phyloP scores from a whole-genome alignment of 2,113 vertebrate species.

The Nycticryphes semicollaris region DNA sequence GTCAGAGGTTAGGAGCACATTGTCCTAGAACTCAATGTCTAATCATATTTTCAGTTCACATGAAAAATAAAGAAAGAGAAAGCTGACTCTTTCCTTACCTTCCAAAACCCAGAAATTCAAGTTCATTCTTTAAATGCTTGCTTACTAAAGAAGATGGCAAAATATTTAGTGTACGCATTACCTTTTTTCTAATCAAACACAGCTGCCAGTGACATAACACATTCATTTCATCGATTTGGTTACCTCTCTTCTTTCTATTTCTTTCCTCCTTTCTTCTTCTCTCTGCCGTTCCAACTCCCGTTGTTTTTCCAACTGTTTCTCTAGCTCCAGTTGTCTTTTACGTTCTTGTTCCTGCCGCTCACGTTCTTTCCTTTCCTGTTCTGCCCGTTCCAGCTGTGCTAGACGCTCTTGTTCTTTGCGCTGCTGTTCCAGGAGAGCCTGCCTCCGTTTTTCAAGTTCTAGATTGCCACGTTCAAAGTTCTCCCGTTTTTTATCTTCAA shows the following conservation, averaged over 20 bases:
- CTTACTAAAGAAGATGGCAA: neutral
- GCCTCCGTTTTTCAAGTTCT: constrained; percentile 93
- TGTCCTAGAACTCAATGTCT: neutral
- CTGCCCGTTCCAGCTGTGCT: constrained; percentile 88
- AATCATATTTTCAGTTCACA: neutral
- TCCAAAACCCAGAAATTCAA: neutral
- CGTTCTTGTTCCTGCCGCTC: constrained; percentile 94
- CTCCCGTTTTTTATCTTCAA: constrained; percentile 97
- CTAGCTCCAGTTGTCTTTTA: constrained; percentile 89
- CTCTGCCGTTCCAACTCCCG: constrained; percentile 80
- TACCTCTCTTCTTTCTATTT: constrained; percentile 90
- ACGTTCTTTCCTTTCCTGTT: constrained; percentile 91
- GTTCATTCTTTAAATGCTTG: neutral
- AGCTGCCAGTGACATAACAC: neutral
- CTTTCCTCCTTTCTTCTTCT: constrained; percentile 87
- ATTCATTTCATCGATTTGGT: constrained; percentile 23
- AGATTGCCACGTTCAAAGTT: constrained; percentile 97
- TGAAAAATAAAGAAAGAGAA: neutral
- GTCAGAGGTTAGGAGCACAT: neutral
- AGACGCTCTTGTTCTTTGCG: constrained; percentile 95
- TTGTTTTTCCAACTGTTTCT: constrained; percentile 90
- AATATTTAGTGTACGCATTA: neutral
- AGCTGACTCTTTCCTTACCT: neutral
- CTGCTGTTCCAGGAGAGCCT: constrained; percentile 93
- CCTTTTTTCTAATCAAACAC: neutral